Percentiles rank a stretch among this genome's conserved stretches.
Evolutionary conservation across 2,888 invertebrate species (phyloP).

Genomic region (Pachydiplax longipennis): DNA sequence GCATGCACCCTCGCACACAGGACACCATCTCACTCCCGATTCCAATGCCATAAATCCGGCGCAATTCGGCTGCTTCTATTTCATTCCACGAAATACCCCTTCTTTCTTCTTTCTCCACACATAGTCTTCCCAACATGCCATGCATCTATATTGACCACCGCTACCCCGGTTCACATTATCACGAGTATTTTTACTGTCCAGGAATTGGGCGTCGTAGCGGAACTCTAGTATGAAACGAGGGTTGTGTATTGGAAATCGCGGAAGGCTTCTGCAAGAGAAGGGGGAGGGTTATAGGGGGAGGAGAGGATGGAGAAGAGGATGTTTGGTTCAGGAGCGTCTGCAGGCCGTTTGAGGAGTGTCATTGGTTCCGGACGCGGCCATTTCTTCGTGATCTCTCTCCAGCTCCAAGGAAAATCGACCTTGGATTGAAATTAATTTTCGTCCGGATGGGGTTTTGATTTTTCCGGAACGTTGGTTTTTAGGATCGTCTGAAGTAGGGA

Average conservation of each 20-base stretch:
- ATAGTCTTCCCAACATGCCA: neutral
- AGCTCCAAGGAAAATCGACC: no score
- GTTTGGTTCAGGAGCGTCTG: neutral
- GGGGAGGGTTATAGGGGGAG: no score
- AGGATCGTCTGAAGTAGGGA: no score
- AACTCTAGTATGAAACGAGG: neutral
- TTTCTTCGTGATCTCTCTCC: neutral
- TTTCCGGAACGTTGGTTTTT: no score
- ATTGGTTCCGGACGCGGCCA: neutral
- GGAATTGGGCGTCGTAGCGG: neutral
- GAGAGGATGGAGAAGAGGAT: neutral
- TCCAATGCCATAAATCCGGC: constrained; percentile 21
- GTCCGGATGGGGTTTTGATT: no score
- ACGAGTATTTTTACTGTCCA: no score
- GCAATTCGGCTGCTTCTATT: constrained; percentile 20
- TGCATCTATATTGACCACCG: neutral
- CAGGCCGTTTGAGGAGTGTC: neutral
- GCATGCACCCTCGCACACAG: neutral
- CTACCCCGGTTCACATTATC: neutral
- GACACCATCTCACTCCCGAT: neutral
- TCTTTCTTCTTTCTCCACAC: neutral
- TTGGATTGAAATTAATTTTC: no score
- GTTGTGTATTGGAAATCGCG: neutral
- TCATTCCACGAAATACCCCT: neutral
- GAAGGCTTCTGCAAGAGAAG: neutral